Base-by-base conservation (phyloP, 2,797 vertebrate species). In the Xenopus petersii region DNA sequence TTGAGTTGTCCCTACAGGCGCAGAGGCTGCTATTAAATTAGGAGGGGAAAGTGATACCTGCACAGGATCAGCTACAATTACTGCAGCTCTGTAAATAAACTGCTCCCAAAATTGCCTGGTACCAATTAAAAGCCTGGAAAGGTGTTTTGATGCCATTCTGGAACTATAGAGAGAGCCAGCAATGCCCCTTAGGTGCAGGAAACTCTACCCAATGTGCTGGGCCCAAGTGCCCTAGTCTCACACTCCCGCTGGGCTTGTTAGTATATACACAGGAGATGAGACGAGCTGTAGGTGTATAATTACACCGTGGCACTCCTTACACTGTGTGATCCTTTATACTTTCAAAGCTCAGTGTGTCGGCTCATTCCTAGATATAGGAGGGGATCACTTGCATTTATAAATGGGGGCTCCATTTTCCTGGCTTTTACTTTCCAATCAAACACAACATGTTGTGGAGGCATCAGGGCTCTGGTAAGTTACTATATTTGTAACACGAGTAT, bases 21-120 rank as follows among this genome's bases (percentile, higher is more conserved):
- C 15, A 16, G 55, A n/a, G 55, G 8, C 15, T 58, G 15, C 55
- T 58, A 58, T 17, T 58, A 58, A 58, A 58, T 58, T 58, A 58
- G 8, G 15, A 51, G 4, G 24, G 47, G 9, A 24, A 30, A 13
- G 46, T 51, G 64, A 67, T 51, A 54, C 48, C 21, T 15, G 3
- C 17, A 51, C 26, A n/a, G 51, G 66, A 26, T 30, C 51, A 11
- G 24, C 51, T 68, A 36, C 49, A 16, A 51, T 55, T 55, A 21
- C 66, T 30, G 17, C 65, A 30, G 6, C 13, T 68, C 66, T 51
- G 49, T 68, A 68, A 56, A 55, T 30, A 15, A 54, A 51, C 49
- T 12, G 16, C 7, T 54, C 24, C 24, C 48, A n/a, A n/a, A 4
- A n/a, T 49, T 56, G 12, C 8, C 15, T 13, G n/a, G 55, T 26